These are phyloP conservation scores for Cantharis rufa DNA, from an alignment of 2,888 invertebrate genomes.

Conservation along the genomic window DNA sequence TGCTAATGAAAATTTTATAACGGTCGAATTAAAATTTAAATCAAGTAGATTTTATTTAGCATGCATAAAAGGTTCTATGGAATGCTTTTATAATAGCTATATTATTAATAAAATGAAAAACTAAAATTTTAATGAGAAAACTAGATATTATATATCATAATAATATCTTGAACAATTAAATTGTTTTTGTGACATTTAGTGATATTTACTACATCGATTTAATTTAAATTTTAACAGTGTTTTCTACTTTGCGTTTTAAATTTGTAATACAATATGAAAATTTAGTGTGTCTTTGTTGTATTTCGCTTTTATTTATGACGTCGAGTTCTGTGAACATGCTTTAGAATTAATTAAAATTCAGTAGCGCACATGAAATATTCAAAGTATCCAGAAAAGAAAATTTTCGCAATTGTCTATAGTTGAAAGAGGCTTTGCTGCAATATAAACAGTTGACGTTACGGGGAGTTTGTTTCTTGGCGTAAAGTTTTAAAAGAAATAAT, in stretches of 20 bases:
- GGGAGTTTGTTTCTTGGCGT: not conserved
- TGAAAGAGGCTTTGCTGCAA: not conserved
- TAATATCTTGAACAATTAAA: not conserved
- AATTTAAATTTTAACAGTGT: not conserved
- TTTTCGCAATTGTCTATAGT: not conserved
- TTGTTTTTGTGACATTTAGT: not conserved
- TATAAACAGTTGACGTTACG: not conserved
- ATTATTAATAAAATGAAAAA: not conserved
- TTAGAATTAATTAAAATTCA: constrained; percentile 1
- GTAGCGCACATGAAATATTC: not conserved
- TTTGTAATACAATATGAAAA: not conserved
- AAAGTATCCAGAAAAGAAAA: not conserved
- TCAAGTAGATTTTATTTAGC: not conserved
- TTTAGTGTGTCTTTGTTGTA: not conserved
- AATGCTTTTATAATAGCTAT: not conserved
- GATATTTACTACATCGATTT: not conserved
- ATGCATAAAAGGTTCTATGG: not conserved
- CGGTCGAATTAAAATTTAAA: not conserved
- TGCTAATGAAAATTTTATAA: not conserved
- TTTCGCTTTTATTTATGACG: constrained; percentile 1
- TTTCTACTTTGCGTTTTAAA: not conserved
- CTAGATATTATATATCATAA: not conserved
- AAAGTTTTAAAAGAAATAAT: not conserved
- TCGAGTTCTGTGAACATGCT: not conserved
- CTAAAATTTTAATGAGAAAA: not conserved